Evolutionary conservation across 2,797 vertebrate species (phyloP), one percentile per base, ranked within the genome.

Genomic region (Silurus lanzhouensis): DNA sequence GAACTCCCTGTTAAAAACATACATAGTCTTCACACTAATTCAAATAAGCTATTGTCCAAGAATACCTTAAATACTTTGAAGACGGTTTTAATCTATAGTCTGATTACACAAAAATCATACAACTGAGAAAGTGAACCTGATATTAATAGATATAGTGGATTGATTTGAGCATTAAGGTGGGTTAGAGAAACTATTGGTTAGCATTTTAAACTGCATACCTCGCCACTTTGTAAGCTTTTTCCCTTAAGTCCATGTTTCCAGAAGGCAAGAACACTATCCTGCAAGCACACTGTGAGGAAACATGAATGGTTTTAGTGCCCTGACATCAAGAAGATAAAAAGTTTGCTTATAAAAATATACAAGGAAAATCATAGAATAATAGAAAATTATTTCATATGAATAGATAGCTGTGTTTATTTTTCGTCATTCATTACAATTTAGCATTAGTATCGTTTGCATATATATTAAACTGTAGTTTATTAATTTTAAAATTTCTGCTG

Each of bases 201-300:
- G 25, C 22, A 46, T 63, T n/a, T 63, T 20, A 19, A 78, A 75
- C 27, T 48, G 27, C 7, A 31, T 85, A 95, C 95, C 93, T 95
- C 94, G 0, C 93, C 93, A 38, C 89, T 93, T 55, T 94, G 91
- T 22, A 96, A 90, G 89, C 94, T 95, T 68, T n/a, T 91, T 55
- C 95, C 95, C 55, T 93, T 93, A 87, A 96, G 93, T 6, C 95
- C 95, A 0, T 96, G 95, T 82, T 91, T 94, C 95, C 95, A 96
- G 89, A 96, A 96, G 25, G 93, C 95, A 83, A 96, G 92, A 74
- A 95, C 93, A 0, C 95, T 95, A 88, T 96, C 95, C 91, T 96
- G 95, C 72, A 95, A 90, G 84, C 95, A 95, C 68, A 96, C 95
- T 96, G 87, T 2, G 76, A 27, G 57, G n/a, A 68, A 52, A 81